Conservation (phyloP, 2,797 vertebrate species). For the Rachycentron canadum region DNA sequence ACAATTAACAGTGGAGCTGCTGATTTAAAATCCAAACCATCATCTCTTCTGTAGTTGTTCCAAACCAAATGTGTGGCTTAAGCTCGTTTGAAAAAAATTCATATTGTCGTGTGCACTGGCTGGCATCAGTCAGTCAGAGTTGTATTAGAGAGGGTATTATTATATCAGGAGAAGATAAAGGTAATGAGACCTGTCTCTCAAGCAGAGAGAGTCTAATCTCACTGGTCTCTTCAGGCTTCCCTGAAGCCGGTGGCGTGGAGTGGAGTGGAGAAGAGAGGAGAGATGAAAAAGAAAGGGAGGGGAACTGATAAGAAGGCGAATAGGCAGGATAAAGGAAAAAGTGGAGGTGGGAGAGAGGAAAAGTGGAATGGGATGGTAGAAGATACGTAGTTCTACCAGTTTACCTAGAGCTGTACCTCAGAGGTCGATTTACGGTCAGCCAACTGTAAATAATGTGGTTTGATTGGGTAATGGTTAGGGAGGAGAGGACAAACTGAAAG, state of each 20-base stretch:
- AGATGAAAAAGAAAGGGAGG: conserved; percentile 28
- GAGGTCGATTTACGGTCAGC: conserved; percentile 60
- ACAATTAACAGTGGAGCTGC: conserved; percentile 10
- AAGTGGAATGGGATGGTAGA: conserved; percentile 10
- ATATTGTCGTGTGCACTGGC: conserved; percentile 2
- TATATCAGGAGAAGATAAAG: conserved; percentile 73
- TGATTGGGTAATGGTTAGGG: conserved; percentile 50
- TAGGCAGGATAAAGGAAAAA: conserved; percentile 24
- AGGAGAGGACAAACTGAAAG: conserved; percentile 32
- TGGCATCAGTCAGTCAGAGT: conserved; percentile 40
- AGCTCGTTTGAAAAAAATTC: conserved; percentile 30
- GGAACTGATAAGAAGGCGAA: conserved; percentile 28
- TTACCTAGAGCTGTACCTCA: conserved; percentile 14
- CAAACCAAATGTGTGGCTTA: conserved; percentile 20
- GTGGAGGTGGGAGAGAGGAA: conserved; percentile 9
- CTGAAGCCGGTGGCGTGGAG: conserved; percentile 60
- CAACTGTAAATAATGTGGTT: conserved; percentile 48
- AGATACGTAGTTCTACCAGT: conserved; percentile 19
- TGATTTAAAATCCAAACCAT: conserved; percentile 32
- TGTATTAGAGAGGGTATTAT: conserved; percentile 59
- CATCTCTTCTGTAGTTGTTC: conserved; percentile 15
- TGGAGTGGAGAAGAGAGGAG: conserved; percentile 53
- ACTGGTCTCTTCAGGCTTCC: conserved; percentile 60
- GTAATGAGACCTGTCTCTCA: conserved; percentile 79
- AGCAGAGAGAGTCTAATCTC: conserved; percentile 71